Percentiles rank a stretch among this genome's conserved stretches.
Conservation (phyloP, 1,140 invertebrate species). For the Gonatopus flavifemur region DNA sequence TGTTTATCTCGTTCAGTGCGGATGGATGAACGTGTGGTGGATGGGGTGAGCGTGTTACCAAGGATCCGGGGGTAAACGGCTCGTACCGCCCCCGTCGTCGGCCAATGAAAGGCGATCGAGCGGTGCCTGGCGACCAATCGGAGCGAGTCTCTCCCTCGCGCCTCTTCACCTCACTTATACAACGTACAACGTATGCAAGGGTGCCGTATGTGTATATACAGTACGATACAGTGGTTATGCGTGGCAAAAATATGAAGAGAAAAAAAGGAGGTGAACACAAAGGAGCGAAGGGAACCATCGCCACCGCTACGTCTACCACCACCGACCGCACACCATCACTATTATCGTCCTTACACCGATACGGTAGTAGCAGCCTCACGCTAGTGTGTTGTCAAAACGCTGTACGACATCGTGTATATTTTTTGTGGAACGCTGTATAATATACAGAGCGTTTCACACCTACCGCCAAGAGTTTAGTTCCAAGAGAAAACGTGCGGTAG, state of each 20-base stretch:
- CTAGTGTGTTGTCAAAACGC: background rate
- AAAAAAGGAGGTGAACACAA: conserved; percentile 11
- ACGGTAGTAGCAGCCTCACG: background rate
- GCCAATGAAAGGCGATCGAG: conserved; percentile 35
- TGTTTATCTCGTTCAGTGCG: too few species aligned
- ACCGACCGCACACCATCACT: conserved; percentile 10
- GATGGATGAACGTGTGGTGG: background rate
- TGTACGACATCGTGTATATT: too few species aligned
- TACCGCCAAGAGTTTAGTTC: background rate
- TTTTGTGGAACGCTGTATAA: too few species aligned
- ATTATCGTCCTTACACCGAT: background rate
- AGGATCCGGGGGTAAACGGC: conserved; percentile 37
- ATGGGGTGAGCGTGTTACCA: conserved; percentile 21
- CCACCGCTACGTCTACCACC: background rate
- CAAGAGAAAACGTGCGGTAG: conserved; percentile 5
- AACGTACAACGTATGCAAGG: too few species aligned
- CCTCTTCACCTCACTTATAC: too few species aligned
- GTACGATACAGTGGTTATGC: conserved; percentile 20
- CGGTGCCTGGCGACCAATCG: conserved; percentile 40
- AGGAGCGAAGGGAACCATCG: conserved; percentile 8
- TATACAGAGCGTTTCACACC: too few species aligned
- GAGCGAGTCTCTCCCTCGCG: conserved; percentile 5
- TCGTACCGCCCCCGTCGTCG: conserved; percentile 40
- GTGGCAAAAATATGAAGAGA: conserved; percentile 21
- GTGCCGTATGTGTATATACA: too few species aligned